Percentiles rank a stretch among this genome's conserved stretches.
Conservation (phyloP, 1,140 invertebrate genomes). For the Oreohelix idahoensis region DNA sequence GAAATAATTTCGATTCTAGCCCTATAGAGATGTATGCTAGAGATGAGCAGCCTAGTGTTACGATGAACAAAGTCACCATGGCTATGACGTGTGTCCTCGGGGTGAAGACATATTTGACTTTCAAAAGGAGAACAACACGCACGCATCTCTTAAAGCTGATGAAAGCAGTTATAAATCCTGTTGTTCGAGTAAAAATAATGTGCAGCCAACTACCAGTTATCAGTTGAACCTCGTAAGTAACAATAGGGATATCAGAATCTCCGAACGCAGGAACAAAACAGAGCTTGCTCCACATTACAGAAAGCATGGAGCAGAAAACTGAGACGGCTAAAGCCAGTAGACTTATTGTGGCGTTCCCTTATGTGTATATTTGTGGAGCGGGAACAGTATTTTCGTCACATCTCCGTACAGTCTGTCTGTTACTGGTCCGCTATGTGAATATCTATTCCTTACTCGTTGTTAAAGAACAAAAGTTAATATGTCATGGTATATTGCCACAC, state of each 20-base stretch:
- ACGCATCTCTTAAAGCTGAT: slow-evolving; percentile 15
- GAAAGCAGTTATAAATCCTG: slow-evolving; percentile 30
- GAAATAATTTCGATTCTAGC: slow-evolving; percentile 2
- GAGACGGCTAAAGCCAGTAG: slow-evolving; percentile 14
- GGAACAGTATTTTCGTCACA: no score
- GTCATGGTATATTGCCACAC: no score
- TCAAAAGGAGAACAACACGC: slow-evolving; percentile 11
- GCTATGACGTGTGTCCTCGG: neutral
- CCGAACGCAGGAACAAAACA: neutral
- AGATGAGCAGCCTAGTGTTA: neutral
- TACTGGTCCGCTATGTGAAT: no score
- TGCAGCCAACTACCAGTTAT: slow-evolving; percentile 16
- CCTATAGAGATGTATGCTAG: neutral
- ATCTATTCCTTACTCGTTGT: no score
- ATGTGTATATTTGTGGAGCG: no score
- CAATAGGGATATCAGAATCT: neutral
- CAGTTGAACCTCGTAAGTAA: neutral
- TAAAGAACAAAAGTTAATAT: no score
- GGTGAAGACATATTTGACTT: slow-evolving; percentile 8
- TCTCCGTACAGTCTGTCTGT: no score
- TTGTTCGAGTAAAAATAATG: neutral
- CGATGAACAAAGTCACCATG: neutral
- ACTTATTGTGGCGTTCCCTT: no score
- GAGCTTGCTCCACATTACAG: neutral
- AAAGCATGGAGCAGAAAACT: neutral